These are phyloP conservation scores for Ascidia mentula DNA, from an alignment of 23 tunicate genomes.

Conservation along the genomic window DNA sequence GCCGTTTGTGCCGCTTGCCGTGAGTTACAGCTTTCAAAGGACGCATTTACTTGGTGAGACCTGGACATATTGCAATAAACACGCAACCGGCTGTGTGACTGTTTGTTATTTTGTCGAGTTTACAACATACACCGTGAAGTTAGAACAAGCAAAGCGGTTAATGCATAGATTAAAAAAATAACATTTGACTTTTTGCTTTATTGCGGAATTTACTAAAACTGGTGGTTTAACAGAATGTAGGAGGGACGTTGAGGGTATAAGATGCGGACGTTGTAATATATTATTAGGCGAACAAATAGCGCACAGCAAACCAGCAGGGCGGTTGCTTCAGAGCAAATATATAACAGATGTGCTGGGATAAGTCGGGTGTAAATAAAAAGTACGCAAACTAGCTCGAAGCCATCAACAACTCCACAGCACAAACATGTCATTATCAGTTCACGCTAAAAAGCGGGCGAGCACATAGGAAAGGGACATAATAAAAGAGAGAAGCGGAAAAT, in stretches of 20 bases:
- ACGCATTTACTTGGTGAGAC: too few species aligned
- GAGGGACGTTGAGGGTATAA: background rate
- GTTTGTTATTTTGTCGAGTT: conserved; percentile 4
- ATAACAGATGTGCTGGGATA: too few species aligned
- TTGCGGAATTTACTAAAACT: background rate
- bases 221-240: background rate
- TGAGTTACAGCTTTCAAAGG: background rate
- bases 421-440: too few species aligned
- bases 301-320: background rate
- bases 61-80: too few species aligned
- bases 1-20: background rate
- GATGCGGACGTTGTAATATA: background rate
- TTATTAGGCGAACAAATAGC: background rate
- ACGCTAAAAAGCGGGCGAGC: too few species aligned
- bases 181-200: background rate
- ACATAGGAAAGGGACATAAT: background rate
- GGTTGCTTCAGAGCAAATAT: background rate
- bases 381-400: too few species aligned
- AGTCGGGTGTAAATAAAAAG: background rate
- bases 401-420: too few species aligned
- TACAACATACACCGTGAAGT: conserved; percentile 1
- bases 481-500: background rate
- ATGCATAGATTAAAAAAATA: background rate
- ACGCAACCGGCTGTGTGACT: background rate
- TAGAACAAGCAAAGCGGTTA: conserved; percentile 8